phyloP scores from a whole-genome alignment of 2,888 invertebrate genomes.

The Spicauda simplicius region DNA sequence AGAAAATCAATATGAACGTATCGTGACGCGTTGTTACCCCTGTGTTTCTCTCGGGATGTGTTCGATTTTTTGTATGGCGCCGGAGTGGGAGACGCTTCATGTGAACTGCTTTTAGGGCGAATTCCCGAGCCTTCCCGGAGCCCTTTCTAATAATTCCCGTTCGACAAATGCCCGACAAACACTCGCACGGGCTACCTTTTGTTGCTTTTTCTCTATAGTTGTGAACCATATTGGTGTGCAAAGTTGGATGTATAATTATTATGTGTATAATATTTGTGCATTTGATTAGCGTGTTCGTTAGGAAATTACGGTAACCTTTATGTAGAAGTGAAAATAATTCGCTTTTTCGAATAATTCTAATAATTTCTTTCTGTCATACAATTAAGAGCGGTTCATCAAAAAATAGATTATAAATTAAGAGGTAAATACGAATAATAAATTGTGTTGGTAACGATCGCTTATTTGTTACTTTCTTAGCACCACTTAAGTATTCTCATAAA shows the following conservation, averaged over 20 bases:
- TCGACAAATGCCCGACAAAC: conserved; percentile 84
- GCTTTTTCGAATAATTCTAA: too few relatives aligned
- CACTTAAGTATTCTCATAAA: conserved; percentile 69
- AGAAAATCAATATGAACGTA: conserved; percentile 81
- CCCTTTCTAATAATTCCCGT: conserved; percentile 83
- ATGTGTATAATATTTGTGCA: conserved; percentile 34
- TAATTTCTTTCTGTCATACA: too few relatives aligned
- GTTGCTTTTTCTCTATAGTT: conserved; percentile 75
- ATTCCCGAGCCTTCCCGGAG: conserved; percentile 83
- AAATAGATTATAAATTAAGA: background rate
- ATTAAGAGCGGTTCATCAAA: too few relatives aligned
- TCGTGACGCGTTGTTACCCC: conserved; percentile 83
- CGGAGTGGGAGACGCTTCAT: conserved; percentile 83
- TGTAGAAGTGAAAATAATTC: background rate
- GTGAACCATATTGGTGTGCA: conserved; percentile 71
- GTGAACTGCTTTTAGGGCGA: conserved; percentile 85
- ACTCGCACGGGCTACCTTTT: conserved; percentile 80
- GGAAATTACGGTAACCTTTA: conserved; percentile 39
- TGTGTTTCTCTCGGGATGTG: conserved; percentile 84
- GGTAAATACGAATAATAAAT: conserved; percentile 17
- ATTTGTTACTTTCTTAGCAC: conserved; percentile 50
- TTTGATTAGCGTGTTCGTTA: conserved; percentile 15
- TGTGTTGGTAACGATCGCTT: conserved; percentile 37
- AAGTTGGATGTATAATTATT: conserved; percentile 40
- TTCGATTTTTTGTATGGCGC: conserved; percentile 82